phyloP scores from a whole-genome alignment of 2,888 invertebrate species.

The Muscina levida region DNA sequence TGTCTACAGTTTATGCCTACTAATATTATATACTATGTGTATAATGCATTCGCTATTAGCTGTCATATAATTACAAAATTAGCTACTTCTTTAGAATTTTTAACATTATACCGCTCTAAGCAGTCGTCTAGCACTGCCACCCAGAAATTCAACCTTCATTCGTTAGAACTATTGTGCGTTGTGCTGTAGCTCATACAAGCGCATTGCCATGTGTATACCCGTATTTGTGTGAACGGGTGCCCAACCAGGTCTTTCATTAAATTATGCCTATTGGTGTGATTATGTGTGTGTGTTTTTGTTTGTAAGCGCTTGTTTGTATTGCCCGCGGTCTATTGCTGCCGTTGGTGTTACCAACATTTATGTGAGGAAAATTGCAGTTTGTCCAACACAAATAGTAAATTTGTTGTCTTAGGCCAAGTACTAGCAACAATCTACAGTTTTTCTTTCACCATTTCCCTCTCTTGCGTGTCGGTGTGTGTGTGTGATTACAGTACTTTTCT shows the following conservation, averaged over 20 bases:
- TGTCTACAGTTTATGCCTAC: too few relatives aligned
- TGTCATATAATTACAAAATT: too few relatives aligned
- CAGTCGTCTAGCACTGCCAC: too few relatives aligned
- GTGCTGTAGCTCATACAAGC: constrained; percentile 16
- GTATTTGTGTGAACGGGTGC: too few relatives aligned
- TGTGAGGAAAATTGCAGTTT: constrained; percentile 39
- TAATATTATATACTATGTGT: too few relatives aligned
- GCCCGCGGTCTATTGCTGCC: not conserved
- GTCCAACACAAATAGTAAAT: constrained; percentile 39
- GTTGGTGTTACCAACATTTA: not conserved
- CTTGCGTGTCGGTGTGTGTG: constrained; percentile 14
- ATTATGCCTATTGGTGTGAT: not conserved
- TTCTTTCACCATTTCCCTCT: constrained; percentile 25
- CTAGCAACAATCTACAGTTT: constrained; percentile 2
- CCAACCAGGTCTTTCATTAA: too few relatives aligned
- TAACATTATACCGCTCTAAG: too few relatives aligned
- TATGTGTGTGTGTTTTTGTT: not conserved
- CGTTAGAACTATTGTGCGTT: constrained; percentile 46
- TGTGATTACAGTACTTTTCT: constrained; percentile 51
- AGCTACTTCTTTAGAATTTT: too few relatives aligned
- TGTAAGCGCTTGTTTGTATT: not conserved
- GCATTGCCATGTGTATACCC: not conserved
- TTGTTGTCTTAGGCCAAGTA: constrained; percentile 44
- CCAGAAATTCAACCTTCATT: too few relatives aligned
- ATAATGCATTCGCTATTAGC: too few relatives aligned